Evolutionary conservation across 2,797 vertebrate genomes (phyloP).

Genomic region (Coccyzus lansbergi): DNA sequence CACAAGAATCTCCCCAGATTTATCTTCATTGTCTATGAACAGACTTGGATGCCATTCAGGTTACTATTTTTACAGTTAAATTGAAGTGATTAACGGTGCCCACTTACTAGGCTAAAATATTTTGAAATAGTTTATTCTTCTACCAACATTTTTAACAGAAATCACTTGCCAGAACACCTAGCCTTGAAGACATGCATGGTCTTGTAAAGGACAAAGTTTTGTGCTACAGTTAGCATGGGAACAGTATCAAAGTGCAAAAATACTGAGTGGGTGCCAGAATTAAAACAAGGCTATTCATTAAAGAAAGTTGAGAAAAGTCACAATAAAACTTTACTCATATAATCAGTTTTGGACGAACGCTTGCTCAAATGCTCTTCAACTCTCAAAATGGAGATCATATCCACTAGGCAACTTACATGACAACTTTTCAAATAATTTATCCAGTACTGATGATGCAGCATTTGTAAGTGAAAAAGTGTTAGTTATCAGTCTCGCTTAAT

Average conservation of each 20-base stretch:
- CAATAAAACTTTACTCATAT: not conserved
- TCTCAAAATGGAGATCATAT: not conserved
- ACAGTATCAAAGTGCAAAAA: not conserved
- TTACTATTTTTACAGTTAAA: constrained; percentile 46
- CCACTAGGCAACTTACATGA: not conserved
- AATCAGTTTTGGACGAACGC: not conserved
- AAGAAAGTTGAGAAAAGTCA: not conserved
- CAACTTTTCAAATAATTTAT: not conserved
- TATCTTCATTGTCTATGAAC: constrained; percentile 2
- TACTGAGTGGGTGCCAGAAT: not conserved
- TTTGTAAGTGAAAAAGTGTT: not conserved
- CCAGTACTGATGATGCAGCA: not conserved
- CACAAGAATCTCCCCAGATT: not conserved
- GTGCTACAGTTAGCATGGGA: not conserved
- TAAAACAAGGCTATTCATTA: not conserved
- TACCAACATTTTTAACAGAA: not conserved
- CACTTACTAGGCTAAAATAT: not conserved
- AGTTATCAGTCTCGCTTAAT: not conserved
- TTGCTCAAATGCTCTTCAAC: not conserved
- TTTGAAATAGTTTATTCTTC: not conserved
- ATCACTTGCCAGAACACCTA: not conserved
- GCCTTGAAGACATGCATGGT: not conserved
- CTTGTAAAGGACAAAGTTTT: not conserved
- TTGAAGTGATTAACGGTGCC: constrained; percentile 39
- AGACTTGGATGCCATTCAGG: constrained; percentile 24